Evolutionary conservation across 2,888 invertebrate genomes (phyloP), one percentile per base, ranked within the genome.

Genomic region (Microctonus aethiopoides): DNA sequence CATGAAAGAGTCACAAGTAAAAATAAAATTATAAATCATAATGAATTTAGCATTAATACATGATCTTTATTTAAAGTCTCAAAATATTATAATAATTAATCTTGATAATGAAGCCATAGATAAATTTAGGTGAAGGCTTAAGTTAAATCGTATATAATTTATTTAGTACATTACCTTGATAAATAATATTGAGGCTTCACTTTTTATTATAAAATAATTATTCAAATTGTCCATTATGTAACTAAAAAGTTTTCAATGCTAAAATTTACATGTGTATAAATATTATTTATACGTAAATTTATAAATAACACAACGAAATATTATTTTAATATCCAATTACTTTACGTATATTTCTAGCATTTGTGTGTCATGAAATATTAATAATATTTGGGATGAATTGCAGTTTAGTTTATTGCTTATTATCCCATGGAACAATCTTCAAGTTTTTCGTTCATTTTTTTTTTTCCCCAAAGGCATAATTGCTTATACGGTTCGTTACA

Each of bases 401-500:
- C 34, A n/a, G 16, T 57, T 29, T 13, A 34, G 34, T 57, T 57
- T 29, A 34, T 57, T 57, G 34, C 34, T 57, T 57, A 57, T 57
- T 57, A 57, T 57, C n/a, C 16, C 10, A n/a, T 34, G 16, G 16
- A 57, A 57, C 13, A 57, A 57, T 57, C 11, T 54, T 5, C 24
- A 24, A 46, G 46, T 46, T 46, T 46, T 16, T 46, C 7, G 29
- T 29, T 29, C 7, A 29, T 29, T 29, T 29, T 29, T 29, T 29
- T 29, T 41, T 41, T 13, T 11, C 2, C 20, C 16, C 29, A 16
- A 16, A 57, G 16, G 20, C 32, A 57, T 57, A 57, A 57, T 57
- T 57, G 32, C 20, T 34, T 34, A 57, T 57, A 32, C 57, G 34
- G 57, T 57, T 57, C 34, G 57, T 57, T 29, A 56, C 24, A 56